Conservation (phyloP, 2,113 vertebrate genomes). For the Tiliqua scincoides region DNA sequence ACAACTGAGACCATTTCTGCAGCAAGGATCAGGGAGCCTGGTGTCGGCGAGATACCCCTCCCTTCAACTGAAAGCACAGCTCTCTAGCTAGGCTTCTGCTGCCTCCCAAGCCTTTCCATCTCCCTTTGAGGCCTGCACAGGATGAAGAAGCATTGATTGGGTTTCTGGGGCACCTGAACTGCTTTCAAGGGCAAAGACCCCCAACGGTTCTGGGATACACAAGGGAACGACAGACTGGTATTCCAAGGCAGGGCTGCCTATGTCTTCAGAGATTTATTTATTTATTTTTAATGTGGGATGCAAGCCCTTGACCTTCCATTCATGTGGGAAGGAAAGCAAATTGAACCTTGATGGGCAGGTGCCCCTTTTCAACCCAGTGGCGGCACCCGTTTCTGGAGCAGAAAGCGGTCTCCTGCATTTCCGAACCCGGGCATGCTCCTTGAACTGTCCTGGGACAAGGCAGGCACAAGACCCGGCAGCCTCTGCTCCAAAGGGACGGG, state of each 20-base stretch:
- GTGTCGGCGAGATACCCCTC: not conserved
- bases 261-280: not conserved
- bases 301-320: not conserved
- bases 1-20: not conserved
- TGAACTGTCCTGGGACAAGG: too few relatives aligned
- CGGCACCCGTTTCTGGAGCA: not conserved
- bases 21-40: not conserved
- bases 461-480: too few relatives aligned
- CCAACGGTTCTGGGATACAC: not conserved
- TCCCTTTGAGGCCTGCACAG: not conserved
- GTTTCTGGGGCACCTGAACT: not conserved
- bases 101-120: too few relatives aligned
- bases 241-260: not conserved
- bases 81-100: not conserved
- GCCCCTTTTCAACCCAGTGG: not conserved
- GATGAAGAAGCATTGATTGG: not conserved
- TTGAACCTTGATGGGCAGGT: too few relatives aligned
- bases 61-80: not conserved
- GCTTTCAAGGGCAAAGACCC: not conserved
- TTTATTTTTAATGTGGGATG: not conserved
- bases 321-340: not conserved
- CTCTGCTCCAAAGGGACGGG: not conserved
- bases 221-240: not conserved
- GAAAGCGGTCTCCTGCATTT: not conserved
- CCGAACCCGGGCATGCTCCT: too few relatives aligned